Evolutionary conservation across 2,797 vertebrate species (phyloP).

Genomic region (Ibycter americanus): DNA sequence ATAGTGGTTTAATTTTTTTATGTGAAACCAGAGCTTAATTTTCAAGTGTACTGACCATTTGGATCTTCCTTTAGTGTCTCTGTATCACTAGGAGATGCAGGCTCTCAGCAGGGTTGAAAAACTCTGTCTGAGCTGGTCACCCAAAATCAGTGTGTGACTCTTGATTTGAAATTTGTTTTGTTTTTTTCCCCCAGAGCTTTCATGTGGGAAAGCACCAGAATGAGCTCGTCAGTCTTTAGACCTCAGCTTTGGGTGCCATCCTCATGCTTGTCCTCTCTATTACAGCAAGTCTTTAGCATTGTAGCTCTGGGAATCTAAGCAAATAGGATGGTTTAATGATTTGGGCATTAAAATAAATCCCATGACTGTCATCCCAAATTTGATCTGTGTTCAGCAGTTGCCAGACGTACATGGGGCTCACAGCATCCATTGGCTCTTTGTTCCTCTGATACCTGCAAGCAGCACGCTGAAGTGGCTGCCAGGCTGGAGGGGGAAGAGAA

Average conservation of each 20-base stretch:
- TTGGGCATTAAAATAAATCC: background rate
- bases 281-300: background rate
- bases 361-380: background rate
- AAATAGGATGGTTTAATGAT: background rate
- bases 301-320: background rate
- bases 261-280: accelerated
- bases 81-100: background rate
- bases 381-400: background rate
- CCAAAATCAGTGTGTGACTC: background rate
- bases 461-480: accelerated
- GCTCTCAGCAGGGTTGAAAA: background rate
- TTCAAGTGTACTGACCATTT: background rate
- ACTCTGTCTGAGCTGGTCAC: background rate
- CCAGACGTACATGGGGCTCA: background rate
- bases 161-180: background rate
- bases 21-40: background rate
- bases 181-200: background rate
- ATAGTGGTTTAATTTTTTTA: background rate
- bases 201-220: background rate
- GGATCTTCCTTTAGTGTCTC: background rate
- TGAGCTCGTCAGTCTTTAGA: background rate
- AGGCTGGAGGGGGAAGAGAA: background rate
- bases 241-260: background rate
- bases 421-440: background rate
- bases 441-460: background rate